Evolutionary conservation across 2,797 vertebrate species (phyloP).

Genomic region (Philypnodon macrostomus): DNA sequence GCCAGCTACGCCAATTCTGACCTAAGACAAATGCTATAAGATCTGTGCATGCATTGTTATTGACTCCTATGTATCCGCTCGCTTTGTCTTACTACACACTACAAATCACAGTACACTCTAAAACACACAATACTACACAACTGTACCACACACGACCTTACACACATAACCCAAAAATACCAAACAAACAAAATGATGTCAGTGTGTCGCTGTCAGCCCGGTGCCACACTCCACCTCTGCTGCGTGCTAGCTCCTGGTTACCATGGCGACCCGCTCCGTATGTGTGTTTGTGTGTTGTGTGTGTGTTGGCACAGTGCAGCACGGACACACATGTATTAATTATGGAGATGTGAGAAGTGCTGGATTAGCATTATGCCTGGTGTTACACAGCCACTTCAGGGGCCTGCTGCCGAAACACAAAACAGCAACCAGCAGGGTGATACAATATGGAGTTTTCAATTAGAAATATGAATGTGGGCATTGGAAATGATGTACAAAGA

Average conservation of each 20-base stretch:
- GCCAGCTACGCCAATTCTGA: no score
- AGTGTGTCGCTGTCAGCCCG: slow-evolving; percentile 65
- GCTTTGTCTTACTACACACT: no score
- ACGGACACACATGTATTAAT: slow-evolving; percentile 51
- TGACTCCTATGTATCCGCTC: no score
- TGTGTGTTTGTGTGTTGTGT: slow-evolving; percentile 41
- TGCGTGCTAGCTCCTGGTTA: slow-evolving; percentile 75
- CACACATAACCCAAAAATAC: slow-evolving; percentile 9
- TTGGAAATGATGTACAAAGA: no score
- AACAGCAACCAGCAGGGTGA: slow-evolving; percentile 9
- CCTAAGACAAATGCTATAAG: no score
- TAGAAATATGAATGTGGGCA: no score
- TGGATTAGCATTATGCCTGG: slow-evolving; percentile 54
- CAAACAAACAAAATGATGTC: slow-evolving; percentile 38
- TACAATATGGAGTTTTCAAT: background rate
- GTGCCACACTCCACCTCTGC: slow-evolving; percentile 74
- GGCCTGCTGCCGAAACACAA: slow-evolving; percentile 36
- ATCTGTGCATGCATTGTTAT: no score
- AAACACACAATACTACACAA: slow-evolving; percentile 51
- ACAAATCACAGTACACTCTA: slow-evolving; percentile 50
- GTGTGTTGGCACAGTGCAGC: slow-evolving; percentile 61
- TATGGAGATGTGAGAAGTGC: slow-evolving; percentile 63
- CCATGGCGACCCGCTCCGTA: slow-evolving; percentile 74
- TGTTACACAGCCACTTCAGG: slow-evolving; percentile 52
- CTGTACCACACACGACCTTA: slow-evolving; percentile 17